These are phyloP conservation scores for Blastobasis lacticolella DNA, from an alignment of 2,888 invertebrate species.

Conservation along the genomic window DNA sequence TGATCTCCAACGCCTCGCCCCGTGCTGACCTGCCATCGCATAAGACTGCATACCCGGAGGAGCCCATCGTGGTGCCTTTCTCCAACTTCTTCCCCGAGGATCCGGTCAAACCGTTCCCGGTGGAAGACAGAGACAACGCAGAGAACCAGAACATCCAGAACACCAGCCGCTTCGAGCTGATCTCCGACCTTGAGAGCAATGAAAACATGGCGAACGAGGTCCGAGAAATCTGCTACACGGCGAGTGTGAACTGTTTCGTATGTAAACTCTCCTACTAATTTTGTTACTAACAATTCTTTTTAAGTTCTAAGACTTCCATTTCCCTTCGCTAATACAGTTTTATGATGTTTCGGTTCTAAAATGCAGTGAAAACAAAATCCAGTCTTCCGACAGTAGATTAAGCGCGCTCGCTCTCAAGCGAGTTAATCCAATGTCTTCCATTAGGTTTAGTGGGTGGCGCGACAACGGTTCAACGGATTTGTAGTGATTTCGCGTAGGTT, in stretches of 20 bases:
- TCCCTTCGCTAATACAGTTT: conserved; percentile 15
- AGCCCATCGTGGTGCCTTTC: conserved; percentile 56
- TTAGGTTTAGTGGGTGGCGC: conserved; percentile 46
- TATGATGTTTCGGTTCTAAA: conserved; percentile 37
- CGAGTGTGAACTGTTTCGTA: conserved; percentile 53
- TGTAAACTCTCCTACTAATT: conserved; percentile 63
- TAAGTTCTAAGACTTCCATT: conserved; percentile 18
- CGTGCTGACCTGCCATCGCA: conserved; percentile 64
- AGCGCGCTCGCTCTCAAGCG: conserved; percentile 37
- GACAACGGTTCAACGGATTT: conserved; percentile 24
- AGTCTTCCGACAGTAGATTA: conserved; percentile 68
- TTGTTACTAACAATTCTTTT: conserved; percentile 43
- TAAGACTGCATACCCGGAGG: conserved; percentile 61
- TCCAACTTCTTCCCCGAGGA: conserved; percentile 58
- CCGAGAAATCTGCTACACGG: conserved; percentile 69
- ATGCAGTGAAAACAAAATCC: conserved; percentile 71
- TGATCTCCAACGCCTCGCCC: conserved; percentile 63
- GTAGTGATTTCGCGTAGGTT: conserved; percentile 33
- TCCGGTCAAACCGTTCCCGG: conserved; percentile 54
- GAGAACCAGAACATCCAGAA: conserved; percentile 63
- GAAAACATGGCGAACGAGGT: conserved; percentile 76
- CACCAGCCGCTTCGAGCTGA: conserved; percentile 53
- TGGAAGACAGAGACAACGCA: conserved; percentile 60
- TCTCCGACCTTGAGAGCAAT: conserved; percentile 58
- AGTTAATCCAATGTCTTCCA: conserved; percentile 59